Conservation (phyloP, 2,797 vertebrate genomes). For the Psittacula derbiana region DNA sequence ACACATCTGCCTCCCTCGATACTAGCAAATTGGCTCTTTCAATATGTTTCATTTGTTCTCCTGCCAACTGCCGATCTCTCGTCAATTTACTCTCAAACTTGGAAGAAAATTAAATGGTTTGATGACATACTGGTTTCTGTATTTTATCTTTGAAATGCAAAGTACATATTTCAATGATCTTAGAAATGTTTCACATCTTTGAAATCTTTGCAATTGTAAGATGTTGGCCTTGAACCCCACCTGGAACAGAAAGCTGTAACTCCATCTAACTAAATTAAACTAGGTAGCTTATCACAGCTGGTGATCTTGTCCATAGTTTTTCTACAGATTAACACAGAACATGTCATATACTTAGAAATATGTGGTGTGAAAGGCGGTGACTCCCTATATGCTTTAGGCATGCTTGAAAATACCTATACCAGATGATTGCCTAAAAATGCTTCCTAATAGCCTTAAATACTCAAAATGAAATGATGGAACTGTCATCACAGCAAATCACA, state of each 20-base stretch:
- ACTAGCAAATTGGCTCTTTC: conserved; percentile 40
- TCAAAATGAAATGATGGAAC: background rate
- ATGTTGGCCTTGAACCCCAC: background rate
- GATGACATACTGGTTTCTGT: conserved; percentile 49
- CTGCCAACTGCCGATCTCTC: conserved; percentile 57
- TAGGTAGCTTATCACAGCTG: conserved; percentile 20
- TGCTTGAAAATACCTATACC: conserved; percentile 3
- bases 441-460: conserved; percentile 41
- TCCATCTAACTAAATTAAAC: background rate
- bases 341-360: background rate
- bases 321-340: background rate
- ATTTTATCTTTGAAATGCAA: conserved; percentile 62
- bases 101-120: conserved; percentile 62
- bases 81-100: conserved; percentile 44
- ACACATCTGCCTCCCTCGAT: conserved; percentile 41
- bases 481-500: conserved; percentile 44
- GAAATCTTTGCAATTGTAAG: conserved; percentile 5
- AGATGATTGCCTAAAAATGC: conserved; percentile 25
- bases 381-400: background rate
- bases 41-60: conserved; percentile 61
- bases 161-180: conserved; percentile 27
- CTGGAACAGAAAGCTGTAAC: background rate
- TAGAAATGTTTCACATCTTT: conserved; percentile 20
- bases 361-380: background rate
- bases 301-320: conserved; percentile 14